These are phyloP conservation scores for Smutsia temminckii DNA, from an alignment of 2,797 vertebrate species.

Conservation along the genomic window DNA sequence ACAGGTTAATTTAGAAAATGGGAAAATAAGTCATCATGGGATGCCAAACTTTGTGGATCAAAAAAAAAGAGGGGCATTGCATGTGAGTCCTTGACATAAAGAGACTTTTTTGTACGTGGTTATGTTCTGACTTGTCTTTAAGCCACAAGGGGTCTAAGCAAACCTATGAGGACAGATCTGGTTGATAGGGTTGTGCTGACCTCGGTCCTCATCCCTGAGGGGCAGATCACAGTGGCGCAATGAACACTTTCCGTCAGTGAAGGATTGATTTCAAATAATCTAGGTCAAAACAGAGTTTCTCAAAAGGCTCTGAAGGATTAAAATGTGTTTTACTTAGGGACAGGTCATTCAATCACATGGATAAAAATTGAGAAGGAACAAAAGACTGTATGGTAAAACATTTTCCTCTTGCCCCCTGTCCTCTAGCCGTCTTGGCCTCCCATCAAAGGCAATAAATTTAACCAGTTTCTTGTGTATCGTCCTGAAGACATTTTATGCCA, in stretches of 20 bases:
- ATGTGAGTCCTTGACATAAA: not conserved
- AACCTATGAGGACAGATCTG: not conserved
- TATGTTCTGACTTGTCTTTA: not conserved
- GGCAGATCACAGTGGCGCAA: not conserved
- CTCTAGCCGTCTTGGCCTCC: not conserved
- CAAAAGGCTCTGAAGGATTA: not conserved
- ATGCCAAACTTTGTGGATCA: not conserved
- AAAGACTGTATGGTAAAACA: not conserved
- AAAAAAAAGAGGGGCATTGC: not conserved
- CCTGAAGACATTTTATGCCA: not conserved
- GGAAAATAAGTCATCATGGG: not conserved
- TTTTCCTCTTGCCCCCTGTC: not conserved
- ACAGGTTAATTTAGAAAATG: constrained; percentile 16
- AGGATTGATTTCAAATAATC: constrained; percentile 23
- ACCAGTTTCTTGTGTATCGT: not conserved
- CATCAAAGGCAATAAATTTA: not conserved
- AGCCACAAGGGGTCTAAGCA: not conserved
- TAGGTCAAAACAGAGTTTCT: not conserved
- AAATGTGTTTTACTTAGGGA: constrained; percentile 17
- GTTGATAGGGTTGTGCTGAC: not conserved
- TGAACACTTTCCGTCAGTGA: not conserved
- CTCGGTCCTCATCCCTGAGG: not conserved
- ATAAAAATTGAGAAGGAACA: constrained; percentile 31
- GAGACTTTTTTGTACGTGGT: not conserved
- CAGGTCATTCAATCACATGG: not conserved